phyloP scores from a whole-genome alignment of 2,113 vertebrate genomes.

The Turnix velox region DNA sequence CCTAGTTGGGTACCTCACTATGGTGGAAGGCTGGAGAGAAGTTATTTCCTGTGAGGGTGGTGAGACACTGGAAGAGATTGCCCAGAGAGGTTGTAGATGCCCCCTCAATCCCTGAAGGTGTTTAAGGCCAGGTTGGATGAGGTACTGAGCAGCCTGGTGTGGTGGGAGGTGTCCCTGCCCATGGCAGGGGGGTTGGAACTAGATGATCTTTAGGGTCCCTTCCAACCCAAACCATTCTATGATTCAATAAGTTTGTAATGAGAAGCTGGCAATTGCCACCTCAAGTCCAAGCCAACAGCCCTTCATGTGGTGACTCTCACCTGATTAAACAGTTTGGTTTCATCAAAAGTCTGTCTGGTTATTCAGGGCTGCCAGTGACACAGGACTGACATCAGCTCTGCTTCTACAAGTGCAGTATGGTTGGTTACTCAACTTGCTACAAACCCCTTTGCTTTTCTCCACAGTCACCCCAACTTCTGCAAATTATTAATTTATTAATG shows the following conservation, averaged over 20 bases:
- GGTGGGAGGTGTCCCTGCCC: too few species aligned
- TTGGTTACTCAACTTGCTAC: not conserved
- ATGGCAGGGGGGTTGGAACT: too few species aligned
- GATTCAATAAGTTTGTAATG: not conserved
- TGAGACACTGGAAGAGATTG: too few species aligned
- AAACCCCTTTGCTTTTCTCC: not conserved
- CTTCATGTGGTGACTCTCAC: rapidly evolving
- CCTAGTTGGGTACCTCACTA: not conserved
- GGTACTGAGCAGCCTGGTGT: too few species aligned
- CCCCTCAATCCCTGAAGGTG: too few species aligned
- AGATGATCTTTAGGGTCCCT: too few species aligned
- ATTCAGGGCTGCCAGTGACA: not conserved
- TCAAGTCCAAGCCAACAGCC: not conserved
- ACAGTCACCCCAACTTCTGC: not conserved
- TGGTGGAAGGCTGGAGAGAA: too few species aligned
- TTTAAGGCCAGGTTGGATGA: too few species aligned
- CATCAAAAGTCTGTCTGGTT: not conserved
- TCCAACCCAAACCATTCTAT: too few species aligned
- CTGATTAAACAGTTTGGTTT: not conserved
- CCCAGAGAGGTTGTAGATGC: too few species aligned
- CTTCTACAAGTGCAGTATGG: not conserved
- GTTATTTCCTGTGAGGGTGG: too few species aligned
- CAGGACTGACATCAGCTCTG: not conserved
- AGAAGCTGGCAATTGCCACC: not conserved
- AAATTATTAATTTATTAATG: not conserved